A percentile compares a stretch with the other conserved stretches of the same genome.
Conservation (phyloP, 2,113 vertebrate species). For the Gasterosteus aculeatus region DNA sequence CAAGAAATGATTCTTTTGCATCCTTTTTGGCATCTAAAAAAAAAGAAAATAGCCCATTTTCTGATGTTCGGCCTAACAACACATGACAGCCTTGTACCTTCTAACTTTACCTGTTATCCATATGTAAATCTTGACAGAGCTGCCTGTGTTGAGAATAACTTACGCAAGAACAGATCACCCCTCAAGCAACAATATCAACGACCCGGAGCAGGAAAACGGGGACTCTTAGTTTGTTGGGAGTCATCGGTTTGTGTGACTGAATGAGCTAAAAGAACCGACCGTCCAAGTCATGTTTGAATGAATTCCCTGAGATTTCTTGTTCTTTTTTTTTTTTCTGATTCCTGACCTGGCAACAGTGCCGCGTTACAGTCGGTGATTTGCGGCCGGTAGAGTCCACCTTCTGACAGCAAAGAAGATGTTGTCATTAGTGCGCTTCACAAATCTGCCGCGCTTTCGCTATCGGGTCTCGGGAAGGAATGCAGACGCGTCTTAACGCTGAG, state of each 20-base stretch:
- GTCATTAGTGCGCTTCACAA: conserved; percentile 22
- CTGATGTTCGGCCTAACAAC: too few relatives aligned
- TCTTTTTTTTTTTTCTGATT: conserved; percentile 8
- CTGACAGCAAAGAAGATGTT: conserved; percentile 30
- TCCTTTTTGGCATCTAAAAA: too few relatives aligned
- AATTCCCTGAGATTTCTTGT: neutral
- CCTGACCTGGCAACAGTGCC: conserved; percentile 7
- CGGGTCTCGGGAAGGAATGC: conserved; percentile 13
- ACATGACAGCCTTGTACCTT: neutral
- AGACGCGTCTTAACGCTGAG: neutral
- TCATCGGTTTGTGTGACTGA: conserved; percentile 14
- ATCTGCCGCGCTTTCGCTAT: neutral
- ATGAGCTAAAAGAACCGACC: neutral
- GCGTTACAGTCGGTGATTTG: conserved; percentile 13
- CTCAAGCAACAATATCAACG: conserved; percentile 23
- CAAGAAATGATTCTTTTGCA: too few relatives aligned
- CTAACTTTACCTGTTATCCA: neutral
- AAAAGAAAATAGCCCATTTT: too few relatives aligned
- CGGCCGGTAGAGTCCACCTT: conserved; percentile 5
- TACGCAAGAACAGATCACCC: neutral
- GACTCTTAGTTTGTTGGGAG: conserved; percentile 29
- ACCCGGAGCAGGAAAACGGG: conserved; percentile 21
- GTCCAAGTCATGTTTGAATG: neutral
- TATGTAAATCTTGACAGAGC: conserved; percentile 27
- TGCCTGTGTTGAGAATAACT: conserved; percentile 13